Percentiles rank a stretch among this genome's conserved stretches.
These are phyloP conservation scores for Piaya cayana DNA, from an alignment of 2,113 vertebrate genomes.

Conservation along the genomic window DNA sequence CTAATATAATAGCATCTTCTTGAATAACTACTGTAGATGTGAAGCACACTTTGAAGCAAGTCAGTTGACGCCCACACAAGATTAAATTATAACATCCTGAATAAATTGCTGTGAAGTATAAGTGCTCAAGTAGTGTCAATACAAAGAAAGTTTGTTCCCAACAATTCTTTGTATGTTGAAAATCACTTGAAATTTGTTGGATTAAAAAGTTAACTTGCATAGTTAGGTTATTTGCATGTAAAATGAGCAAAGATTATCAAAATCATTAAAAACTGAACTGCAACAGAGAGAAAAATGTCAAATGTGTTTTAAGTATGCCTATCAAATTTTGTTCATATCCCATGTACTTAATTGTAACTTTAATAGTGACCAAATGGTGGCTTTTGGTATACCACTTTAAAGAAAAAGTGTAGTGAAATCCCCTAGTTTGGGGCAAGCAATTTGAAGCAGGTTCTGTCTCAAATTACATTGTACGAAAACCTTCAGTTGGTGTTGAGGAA, in stretches of 20 bases:
- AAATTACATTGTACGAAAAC: not conserved
- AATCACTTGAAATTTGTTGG: not conserved
- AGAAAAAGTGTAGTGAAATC: not conserved
- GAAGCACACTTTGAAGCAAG: conserved; percentile 27
- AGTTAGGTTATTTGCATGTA: not conserved
- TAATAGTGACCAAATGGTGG: not conserved
- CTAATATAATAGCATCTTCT: conserved; percentile 27
- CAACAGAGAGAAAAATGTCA: not conserved
- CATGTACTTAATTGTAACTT: not conserved
- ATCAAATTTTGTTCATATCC: not conserved
- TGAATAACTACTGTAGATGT: conserved; percentile 17
- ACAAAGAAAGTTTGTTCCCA: not conserved
- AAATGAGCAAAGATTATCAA: not conserved
- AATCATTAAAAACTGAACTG: not conserved
- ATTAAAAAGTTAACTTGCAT: not conserved
- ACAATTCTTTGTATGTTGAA: not conserved
- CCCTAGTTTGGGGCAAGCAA: not conserved
- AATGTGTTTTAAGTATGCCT: not conserved
- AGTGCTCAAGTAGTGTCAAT: not conserved
- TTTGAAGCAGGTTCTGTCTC: not conserved
- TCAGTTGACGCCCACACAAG: conserved; percentile 6
- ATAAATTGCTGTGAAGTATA: not conserved
- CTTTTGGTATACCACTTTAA: not conserved
- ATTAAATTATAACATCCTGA: conserved; percentile 25
- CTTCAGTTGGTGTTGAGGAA: not conserved